Conservation (phyloP, 2,888 invertebrate genomes). For the Euphydryas editha region DNA sequence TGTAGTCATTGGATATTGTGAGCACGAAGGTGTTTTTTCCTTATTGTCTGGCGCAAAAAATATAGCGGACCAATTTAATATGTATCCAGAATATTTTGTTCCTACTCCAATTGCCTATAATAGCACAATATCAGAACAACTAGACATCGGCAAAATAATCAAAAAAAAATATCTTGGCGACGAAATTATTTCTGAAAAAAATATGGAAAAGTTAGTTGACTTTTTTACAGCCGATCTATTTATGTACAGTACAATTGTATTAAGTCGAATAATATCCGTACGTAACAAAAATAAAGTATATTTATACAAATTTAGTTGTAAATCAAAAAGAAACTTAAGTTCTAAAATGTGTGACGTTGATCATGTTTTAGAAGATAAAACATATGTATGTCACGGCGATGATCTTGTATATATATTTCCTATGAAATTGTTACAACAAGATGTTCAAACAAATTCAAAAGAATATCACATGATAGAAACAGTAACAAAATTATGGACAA, state of each 20-base stretch:
- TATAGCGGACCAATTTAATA: constrained; percentile 49
- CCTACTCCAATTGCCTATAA: constrained; percentile 52
- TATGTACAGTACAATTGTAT: constrained; percentile 48
- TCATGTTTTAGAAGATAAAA: constrained; percentile 21
- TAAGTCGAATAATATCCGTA: constrained; percentile 49
- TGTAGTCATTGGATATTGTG: constrained; percentile 87
- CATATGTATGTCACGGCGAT: constrained; percentile 34
- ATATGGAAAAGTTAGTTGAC: constrained; percentile 47
- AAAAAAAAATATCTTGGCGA: constrained; percentile 56
- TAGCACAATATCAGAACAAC: constrained; percentile 50
- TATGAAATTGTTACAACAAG: constrained; percentile 39
- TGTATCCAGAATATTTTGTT: constrained; percentile 54
- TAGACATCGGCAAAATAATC: constrained; percentile 55
- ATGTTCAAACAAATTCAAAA: constrained; percentile 49
- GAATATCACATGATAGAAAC: constrained; percentile 55
- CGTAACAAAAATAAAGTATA: constrained; percentile 51
- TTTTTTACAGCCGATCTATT: constrained; percentile 52
- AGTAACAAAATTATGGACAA: constrained; percentile 63
- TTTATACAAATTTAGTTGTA: constrained; percentile 60
- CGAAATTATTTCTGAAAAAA: constrained; percentile 45
- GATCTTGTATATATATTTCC: constrained; percentile 47
- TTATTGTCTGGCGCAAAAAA: constrained; percentile 33
- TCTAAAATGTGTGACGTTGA: constrained; percentile 34
- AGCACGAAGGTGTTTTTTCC: constrained; percentile 84
- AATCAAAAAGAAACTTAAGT: constrained; percentile 57